Evolutionary conservation across 1,140 invertebrate species (phyloP).

Genomic region (Solenopsis fugax): DNA sequence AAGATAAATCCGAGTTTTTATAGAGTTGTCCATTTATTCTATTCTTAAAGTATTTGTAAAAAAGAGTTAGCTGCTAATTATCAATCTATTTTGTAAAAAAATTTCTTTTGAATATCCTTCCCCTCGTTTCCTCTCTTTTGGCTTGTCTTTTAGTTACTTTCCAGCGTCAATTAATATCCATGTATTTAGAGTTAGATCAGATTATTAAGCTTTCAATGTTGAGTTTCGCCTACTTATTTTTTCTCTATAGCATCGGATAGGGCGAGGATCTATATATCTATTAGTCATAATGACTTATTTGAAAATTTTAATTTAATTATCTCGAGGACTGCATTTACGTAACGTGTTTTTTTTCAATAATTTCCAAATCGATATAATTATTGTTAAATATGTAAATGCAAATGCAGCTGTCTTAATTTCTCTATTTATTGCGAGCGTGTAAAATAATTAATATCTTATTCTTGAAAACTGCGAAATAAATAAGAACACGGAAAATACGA

Average conservation of each 20-base stretch:
- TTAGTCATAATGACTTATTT: background rate
- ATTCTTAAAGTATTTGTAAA: conserved; percentile 66
- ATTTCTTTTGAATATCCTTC: background rate
- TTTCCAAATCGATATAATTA: conserved; percentile 28
- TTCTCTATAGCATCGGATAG: background rate
- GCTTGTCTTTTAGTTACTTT: background rate
- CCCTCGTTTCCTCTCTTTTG: background rate
- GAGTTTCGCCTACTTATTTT: conserved; percentile 8
- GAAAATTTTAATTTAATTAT: conserved; percentile 37
- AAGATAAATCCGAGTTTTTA: conserved; percentile 34
- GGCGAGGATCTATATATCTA: conserved; percentile 26
- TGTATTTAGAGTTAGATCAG: conserved; percentile 13
- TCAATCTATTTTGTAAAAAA: conserved; percentile 38
- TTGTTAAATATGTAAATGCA: conserved; percentile 29
- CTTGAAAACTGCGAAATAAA: conserved; percentile 16
- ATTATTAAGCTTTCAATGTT: conserved; percentile 16
- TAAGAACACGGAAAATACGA: conserved; percentile 10
- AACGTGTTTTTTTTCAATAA: conserved; percentile 53
- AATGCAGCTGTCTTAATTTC: conserved; percentile 23
- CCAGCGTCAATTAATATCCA: conserved; percentile 2
- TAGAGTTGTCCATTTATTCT: conserved; percentile 19
- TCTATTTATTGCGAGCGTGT: conserved; percentile 26
- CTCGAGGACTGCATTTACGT: conserved; percentile 74
- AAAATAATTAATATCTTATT: conserved; percentile 41
- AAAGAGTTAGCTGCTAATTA: conserved; percentile 67